Conservation (phyloP, 2,113 vertebrate genomes). For the Gobius niger region DNA sequence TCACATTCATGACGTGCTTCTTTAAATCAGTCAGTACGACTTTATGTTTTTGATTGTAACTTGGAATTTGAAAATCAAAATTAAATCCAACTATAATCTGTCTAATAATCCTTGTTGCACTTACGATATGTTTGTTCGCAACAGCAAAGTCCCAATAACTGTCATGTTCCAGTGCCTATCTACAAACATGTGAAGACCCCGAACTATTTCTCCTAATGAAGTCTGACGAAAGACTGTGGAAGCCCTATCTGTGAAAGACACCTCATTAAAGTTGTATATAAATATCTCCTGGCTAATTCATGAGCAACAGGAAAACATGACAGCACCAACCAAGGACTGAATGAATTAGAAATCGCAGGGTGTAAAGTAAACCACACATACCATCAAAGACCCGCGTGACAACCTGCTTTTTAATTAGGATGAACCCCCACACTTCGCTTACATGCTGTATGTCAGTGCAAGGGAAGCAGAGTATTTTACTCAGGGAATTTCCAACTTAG, state of each 20-base stretch:
- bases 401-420: neutral
- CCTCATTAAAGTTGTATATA: neutral
- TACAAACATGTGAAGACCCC: neutral
- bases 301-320: slow-evolving; percentile 6
- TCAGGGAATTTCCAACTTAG: too few relatives aligned
- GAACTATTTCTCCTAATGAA: slow-evolving; percentile 5
- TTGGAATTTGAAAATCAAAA: too few relatives aligned
- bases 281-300: slow-evolving; percentile 3
- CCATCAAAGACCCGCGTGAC: neutral
- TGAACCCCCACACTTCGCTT: too few relatives aligned
- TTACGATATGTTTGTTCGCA: neutral
- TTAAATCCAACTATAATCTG: too few relatives aligned
- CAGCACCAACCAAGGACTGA: neutral
- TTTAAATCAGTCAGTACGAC: too few relatives aligned
- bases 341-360: neutral
- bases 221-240: neutral
- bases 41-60: too few relatives aligned
- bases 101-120: neutral
- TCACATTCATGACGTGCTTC: too few relatives aligned
- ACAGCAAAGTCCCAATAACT: neutral
- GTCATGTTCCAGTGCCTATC: neutral
- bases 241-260: neutral
- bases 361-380: neutral
- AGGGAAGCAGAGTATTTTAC: too few relatives aligned
- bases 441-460: neutral